These are phyloP conservation scores for Drosophila prostipennis DNA, from an alignment of 2,888 invertebrate genomes.

Conservation along the genomic window DNA sequence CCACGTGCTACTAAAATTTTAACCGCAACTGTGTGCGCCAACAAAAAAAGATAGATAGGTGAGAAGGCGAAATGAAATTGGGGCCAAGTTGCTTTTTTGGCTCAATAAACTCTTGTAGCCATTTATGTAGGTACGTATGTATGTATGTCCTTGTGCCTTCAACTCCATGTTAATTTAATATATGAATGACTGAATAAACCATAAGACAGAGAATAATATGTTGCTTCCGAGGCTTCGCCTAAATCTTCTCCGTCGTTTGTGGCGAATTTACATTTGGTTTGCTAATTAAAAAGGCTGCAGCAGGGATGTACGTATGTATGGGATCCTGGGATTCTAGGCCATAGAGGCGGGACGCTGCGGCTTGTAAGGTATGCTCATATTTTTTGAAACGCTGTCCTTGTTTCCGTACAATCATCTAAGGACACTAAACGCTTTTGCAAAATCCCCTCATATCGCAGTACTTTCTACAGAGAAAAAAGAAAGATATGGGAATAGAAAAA, in stretches of 20 bases:
- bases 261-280: slow-evolving; percentile 26
- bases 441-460: slow-evolving; percentile 1
- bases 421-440: slow-evolving; percentile 55
- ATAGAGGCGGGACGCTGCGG: background rate
- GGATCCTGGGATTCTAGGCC: slow-evolving; percentile 7
- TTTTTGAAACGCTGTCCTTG: slow-evolving; percentile 17
- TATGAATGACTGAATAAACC: slow-evolving; percentile 8
- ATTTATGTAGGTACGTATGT: no score
- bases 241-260: slow-evolving; percentile 2
- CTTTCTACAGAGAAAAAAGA: slow-evolving; percentile 13
- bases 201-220: slow-evolving; percentile 18
- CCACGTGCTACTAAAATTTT: background rate
- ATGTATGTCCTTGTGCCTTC: background rate
- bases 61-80: background rate
- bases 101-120: slow-evolving; percentile 6
- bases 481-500: background rate
- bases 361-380: slow-evolving; percentile 14
- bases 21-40: slow-evolving; percentile 1
- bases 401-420: slow-evolving; percentile 48
- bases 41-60: background rate
- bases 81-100: slow-evolving; percentile 3
- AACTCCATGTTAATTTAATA: slow-evolving; percentile 4
- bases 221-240: background rate
- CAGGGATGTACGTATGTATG: background rate
- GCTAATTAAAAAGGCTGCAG: slow-evolving; percentile 37